Percentiles rank a stretch among this genome's conserved stretches.
Evolutionary conservation across 2,888 invertebrate species (phyloP).

Genomic region (Tinea semifulvella): DNA sequence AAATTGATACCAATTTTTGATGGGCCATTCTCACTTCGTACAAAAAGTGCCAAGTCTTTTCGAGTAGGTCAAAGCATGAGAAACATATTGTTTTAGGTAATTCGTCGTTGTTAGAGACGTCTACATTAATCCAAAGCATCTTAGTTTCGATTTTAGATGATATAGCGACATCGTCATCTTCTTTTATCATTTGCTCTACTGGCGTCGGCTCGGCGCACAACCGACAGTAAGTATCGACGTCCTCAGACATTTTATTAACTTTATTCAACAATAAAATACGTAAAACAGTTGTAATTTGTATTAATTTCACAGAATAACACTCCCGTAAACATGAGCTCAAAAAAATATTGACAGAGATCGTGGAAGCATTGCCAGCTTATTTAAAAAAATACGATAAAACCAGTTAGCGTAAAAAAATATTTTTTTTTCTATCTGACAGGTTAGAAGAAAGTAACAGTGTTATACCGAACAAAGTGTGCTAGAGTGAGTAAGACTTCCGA

Average conservation of each 20-base stretch:
- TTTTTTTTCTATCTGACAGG: too few species aligned
- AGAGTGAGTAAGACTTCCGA: too few species aligned
- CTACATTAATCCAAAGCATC: conserved; percentile 54
- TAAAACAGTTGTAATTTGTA: too few species aligned
- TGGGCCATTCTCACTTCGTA: conserved; percentile 47
- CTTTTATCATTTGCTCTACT: conserved; percentile 36
- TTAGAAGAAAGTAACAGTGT: too few species aligned
- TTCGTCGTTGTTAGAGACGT: conserved; percentile 30
- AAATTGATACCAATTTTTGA: conserved; percentile 35
- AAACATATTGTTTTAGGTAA: conserved; percentile 52
- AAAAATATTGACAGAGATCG: too few species aligned
- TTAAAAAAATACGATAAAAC: too few species aligned
- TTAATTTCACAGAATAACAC: too few species aligned
- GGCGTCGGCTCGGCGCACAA: conserved; percentile 53
- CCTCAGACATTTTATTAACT: conserved; percentile 32
- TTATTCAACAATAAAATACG: too few species aligned
- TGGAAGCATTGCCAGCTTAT: too few species aligned
- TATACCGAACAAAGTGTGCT: too few species aligned
- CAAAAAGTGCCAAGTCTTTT: conserved; percentile 51
- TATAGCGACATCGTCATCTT: conserved; percentile 43
- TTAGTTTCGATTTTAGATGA: conserved; percentile 44
- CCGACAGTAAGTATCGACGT: conserved; percentile 43
- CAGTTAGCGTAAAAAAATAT: too few species aligned
- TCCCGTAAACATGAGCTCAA: too few species aligned
- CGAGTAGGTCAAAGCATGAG: conserved; percentile 50